These are phyloP conservation scores for Achroia grisella DNA, from an alignment of 1,140 invertebrate species.

Conservation along the genomic window DNA sequence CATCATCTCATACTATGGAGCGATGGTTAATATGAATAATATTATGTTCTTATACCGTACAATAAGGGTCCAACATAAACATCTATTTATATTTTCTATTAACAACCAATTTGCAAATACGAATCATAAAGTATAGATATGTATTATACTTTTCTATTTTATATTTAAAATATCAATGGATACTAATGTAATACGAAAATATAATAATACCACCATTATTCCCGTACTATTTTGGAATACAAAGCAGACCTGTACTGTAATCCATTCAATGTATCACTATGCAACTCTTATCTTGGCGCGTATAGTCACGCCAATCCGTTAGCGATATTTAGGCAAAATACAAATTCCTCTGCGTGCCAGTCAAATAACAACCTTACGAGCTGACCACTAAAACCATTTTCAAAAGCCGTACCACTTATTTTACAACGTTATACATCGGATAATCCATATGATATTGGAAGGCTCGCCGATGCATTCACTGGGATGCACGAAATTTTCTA, in stretches of 20 bases:
- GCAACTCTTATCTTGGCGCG: constrained; percentile 59
- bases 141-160: no score
- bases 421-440: constrained; percentile 62
- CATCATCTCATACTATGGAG: no score
- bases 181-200: no score
- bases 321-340: constrained; percentile 71
- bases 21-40: no score
- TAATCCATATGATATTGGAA: constrained; percentile 71
- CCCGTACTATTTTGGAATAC: constrained; percentile 23
- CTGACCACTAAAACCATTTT: constrained; percentile 31
- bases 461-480: constrained; percentile 65
- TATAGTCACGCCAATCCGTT: constrained; percentile 64
- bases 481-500: constrained; percentile 72
- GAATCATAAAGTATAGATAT: no score
- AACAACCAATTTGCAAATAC: no score
- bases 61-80: no score
- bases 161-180: no score
- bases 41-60: no score
- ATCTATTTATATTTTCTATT: no score
- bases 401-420: constrained; percentile 23
- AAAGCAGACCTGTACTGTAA: constrained; percentile 49
- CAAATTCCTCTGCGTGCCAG: constrained; percentile 35
- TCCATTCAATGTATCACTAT: constrained; percentile 68
- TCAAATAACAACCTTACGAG: constrained; percentile 35
- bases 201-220: constrained; percentile 5